Evolutionary conservation across 2,797 vertebrate species (phyloP).

Genomic region (Eleutherodactylus coqui): DNA sequence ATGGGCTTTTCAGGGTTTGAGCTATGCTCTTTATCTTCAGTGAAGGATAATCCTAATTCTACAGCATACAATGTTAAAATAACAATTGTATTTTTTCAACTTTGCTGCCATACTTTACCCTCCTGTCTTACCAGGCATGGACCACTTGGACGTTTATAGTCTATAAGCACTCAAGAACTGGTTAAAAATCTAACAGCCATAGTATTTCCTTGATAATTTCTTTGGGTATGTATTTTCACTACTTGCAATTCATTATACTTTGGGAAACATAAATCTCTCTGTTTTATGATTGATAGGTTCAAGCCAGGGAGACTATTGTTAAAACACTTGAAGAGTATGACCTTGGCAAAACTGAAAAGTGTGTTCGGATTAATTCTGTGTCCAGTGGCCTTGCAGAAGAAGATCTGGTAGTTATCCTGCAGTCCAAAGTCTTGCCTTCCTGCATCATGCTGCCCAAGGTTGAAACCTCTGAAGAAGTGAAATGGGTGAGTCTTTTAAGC

Average conservation of each 20-base stretch:
- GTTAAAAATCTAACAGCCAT: background rate
- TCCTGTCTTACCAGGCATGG: no score
- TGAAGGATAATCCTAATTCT: no score
- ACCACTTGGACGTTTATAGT: no score
- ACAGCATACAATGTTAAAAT: no score
- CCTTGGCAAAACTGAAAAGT: slow-evolving; percentile 88
- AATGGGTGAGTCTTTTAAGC: slow-evolving; percentile 83
- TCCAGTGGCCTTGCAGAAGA: slow-evolving; percentile 90
- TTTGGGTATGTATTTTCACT: background rate
- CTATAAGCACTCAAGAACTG: no score
- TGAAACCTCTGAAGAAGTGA: slow-evolving; percentile 86
- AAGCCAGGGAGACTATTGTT: slow-evolving; percentile 85
- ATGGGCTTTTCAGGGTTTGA: no score
- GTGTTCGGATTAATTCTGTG: slow-evolving; percentile 93
- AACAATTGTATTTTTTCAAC: no score
- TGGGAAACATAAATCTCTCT: slow-evolving; percentile 31
- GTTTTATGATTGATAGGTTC: slow-evolving; percentile 74
- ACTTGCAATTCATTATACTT: background rate
- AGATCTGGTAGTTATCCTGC: slow-evolving; percentile 87
- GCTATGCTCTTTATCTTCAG: no score
- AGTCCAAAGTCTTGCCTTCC: slow-evolving; percentile 84
- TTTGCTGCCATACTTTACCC: no score
- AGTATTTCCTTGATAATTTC: background rate
- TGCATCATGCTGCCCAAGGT: slow-evolving; percentile 98
- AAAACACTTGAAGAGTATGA: slow-evolving; percentile 85